Evolutionary conservation across 1,140 invertebrate genomes (phyloP).

Genomic region (Oedothorax gibbosus): DNA sequence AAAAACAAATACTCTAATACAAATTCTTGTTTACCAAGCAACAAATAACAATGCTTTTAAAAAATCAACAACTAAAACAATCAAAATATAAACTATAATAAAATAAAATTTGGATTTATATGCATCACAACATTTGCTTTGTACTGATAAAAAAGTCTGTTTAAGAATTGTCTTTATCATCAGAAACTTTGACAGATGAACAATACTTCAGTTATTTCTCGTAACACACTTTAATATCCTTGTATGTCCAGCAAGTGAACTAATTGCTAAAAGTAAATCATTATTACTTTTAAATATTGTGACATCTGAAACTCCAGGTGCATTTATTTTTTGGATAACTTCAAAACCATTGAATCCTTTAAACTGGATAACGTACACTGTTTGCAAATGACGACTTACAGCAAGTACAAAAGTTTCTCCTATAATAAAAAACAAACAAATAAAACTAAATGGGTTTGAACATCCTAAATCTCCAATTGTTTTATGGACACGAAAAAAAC

Average conservation of each 20-base stretch:
- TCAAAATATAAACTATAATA: too few relatives aligned
- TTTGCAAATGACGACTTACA: constrained; percentile 37
- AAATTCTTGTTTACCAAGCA: too few relatives aligned
- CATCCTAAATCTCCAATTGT: background rate
- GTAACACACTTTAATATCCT: constrained; percentile 21
- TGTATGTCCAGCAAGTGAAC: constrained; percentile 23
- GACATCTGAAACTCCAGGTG: constrained; percentile 9
- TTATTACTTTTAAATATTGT: constrained; percentile 5
- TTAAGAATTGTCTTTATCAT: too few relatives aligned
- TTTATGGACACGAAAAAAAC: background rate
- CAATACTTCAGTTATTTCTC: background rate
- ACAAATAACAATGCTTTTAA: too few relatives aligned
- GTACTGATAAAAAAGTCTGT: too few relatives aligned
- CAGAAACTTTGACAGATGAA: too few relatives aligned
- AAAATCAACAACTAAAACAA: too few relatives aligned
- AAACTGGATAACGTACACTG: constrained; percentile 26
- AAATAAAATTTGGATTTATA: too few relatives aligned
- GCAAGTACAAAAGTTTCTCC: constrained; percentile 49
- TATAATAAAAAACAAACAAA: constrained; percentile 19
- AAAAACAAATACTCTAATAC: too few relatives aligned
- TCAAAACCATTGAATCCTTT: constrained; percentile 40
- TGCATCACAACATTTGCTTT: too few relatives aligned
- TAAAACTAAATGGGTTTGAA: background rate
- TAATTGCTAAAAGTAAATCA: constrained; percentile 20
- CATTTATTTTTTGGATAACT: constrained; percentile 35